Evolutionary conservation across 1,140 invertebrate species (phyloP), one percentile per base, ranked within the genome.

Genomic region (Drosophila santomea): DNA sequence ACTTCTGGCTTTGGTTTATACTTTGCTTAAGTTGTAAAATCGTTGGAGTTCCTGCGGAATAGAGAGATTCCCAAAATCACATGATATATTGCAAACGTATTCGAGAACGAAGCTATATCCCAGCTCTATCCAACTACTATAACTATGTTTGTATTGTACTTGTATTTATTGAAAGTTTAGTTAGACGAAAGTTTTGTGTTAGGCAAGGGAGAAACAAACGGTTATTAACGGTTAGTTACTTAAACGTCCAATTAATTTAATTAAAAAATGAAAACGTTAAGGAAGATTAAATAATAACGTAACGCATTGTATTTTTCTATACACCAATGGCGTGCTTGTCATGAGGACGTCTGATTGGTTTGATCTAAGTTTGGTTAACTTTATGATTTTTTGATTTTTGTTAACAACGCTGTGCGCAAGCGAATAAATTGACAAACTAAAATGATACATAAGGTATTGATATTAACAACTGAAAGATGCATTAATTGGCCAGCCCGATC

Each of bases 1-100:
- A 80, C 78, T 92, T 90, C 85, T 92, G 78, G 91, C 91, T 80
- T 92, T 92, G 81, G 91, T 92, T 92, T 92, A 92, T 84, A 92
- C 91, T 79, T 77, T 92, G 83, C 91, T 92, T 85, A 92, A 92
- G 79, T 91, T 92, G 79, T 92, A 92, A 91, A 80, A 69, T 79
- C 60, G 78, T 86, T 74, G 61, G 68, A 71, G 66, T 57, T 58
- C 68, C 67, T 71, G 52, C 25, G 38, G 39, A 44, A 41, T 67
- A 28, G 38, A 35, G 10, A 59, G 57, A 43, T 47, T 47, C 28
- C 39, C n/a, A 44, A 20, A 51, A 41, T 23, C 58, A 78, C 48
- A 17, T 28, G 57, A 84, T 41, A 56, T 77, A 75, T 66, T 81
- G 68, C 44, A 23, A 51, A 44, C 25, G 45, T 55, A 69, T 78